These are phyloP conservation scores for Meandrina meandrites DNA, from an alignment of 92 coral and sea anemone species.

Conservation along the genomic window DNA sequence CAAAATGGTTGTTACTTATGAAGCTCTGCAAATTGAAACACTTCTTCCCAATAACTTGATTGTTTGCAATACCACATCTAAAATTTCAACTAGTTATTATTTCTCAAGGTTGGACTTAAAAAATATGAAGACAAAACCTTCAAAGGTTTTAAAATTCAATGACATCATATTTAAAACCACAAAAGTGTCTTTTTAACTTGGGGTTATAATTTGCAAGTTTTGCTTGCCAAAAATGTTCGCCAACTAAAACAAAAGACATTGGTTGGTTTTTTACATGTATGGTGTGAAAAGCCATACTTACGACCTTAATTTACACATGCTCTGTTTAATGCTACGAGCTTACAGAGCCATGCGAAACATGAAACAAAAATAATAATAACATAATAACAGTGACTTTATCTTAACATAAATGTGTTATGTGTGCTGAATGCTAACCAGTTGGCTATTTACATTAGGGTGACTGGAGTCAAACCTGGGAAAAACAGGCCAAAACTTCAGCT, in stretches of 20 bases:
- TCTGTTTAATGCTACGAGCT: not conserved
- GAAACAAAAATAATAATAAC: not conserved
- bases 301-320: not conserved
- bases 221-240: not conserved
- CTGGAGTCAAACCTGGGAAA: not conserved
- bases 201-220: not conserved
- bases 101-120: not conserved
- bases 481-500: not conserved
- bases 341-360: not conserved
- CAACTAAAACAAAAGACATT: not conserved
- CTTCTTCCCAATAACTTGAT: too few relatives aligned
- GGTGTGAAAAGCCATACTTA: not conserved
- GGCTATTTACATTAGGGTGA: not conserved
- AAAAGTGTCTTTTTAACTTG: not conserved
- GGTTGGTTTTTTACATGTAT: too few relatives aligned
- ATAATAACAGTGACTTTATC: too few relatives aligned
- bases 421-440: not conserved
- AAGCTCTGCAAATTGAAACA: too few relatives aligned
- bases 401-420: not conserved
- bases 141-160: not conserved
- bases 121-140: not conserved
- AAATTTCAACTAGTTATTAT: not conserved
- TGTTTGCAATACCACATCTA: not conserved
- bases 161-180: not conserved
- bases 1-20: too few relatives aligned